Evolutionary conservation across 2,888 invertebrate genomes (phyloP).

Genomic region (Callyntrura sp.): DNA sequence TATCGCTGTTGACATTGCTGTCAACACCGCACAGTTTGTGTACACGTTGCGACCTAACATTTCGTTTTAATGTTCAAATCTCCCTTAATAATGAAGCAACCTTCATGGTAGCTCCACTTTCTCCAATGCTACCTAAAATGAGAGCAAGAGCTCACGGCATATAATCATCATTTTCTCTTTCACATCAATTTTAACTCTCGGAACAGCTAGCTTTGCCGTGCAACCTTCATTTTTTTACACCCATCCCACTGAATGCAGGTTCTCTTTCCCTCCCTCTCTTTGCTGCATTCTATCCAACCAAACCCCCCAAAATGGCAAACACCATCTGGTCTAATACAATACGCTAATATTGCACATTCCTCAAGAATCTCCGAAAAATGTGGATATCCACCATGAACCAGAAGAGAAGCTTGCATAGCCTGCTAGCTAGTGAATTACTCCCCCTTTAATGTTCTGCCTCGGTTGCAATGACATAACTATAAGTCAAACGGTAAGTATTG

Average conservation of each 20-base stretch:
- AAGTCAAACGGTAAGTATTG: not conserved
- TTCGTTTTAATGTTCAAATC: slow-evolving; percentile 15
- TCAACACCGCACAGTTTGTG: not conserved
- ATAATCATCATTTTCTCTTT: not conserved
- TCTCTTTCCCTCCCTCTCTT: not conserved
- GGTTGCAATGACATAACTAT: not conserved
- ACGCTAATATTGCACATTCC: not conserved
- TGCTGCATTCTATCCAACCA: not conserved
- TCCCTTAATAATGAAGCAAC: slow-evolving; percentile 2
- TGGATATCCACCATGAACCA: not conserved
- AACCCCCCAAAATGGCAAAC: not conserved
- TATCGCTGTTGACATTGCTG: not conserved
- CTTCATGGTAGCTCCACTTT: not conserved
- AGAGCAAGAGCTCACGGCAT: slow-evolving; percentile 23
- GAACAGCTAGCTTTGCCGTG: not conserved
- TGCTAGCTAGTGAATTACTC: not conserved
- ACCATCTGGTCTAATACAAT: not conserved
- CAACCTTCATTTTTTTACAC: slow-evolving; percentile 6
- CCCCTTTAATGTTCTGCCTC: not conserved
- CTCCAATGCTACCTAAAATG: not conserved
- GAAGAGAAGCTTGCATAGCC: not conserved
- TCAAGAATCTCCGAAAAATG: not conserved
- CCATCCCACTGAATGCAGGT: not conserved
- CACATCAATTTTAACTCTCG: slow-evolving; percentile 28
- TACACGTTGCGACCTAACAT: not conserved